A percentile compares a stretch with the other conserved stretches of the same genome.
These are phyloP conservation scores for Microplitis demolitor DNA, from an alignment of 1,140 invertebrate species.

Conservation along the genomic window DNA sequence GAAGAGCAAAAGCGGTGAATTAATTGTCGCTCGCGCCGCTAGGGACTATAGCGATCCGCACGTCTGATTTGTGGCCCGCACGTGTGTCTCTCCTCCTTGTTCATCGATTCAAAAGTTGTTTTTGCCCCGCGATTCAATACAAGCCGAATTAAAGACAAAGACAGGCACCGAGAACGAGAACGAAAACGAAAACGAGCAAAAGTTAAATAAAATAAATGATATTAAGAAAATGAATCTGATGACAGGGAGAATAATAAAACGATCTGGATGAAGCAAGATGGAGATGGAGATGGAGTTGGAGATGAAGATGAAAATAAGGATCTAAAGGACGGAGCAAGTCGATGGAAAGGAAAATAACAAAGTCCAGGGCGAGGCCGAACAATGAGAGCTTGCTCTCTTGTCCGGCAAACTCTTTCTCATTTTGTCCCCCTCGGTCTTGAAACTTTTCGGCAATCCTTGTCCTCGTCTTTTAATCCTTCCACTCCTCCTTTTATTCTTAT, in stretches of 20 bases:
- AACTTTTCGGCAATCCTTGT: not conserved
- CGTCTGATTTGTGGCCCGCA: constrained; percentile 54
- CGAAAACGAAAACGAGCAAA: not conserved
- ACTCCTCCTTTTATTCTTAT: constrained; percentile 4
- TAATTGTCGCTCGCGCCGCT: constrained; percentile 55
- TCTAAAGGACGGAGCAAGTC: constrained; percentile 7
- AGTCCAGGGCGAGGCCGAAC: not conserved
- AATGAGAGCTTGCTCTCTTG: not conserved
- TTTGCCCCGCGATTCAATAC: not conserved
- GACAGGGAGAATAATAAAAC: constrained; percentile 1
- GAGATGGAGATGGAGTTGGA: constrained; percentile 23
- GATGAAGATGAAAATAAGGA: constrained; percentile 24
- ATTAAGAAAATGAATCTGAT: not conserved
- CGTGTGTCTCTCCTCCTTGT: constrained; percentile 41
- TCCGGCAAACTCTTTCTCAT: too few species aligned
- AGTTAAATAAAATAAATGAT: not conserved
- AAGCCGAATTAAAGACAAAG: not conserved
- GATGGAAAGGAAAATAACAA: constrained; percentile 24
- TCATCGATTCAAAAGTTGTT: not conserved
- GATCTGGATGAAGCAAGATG: not conserved
- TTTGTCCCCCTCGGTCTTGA: not conserved
- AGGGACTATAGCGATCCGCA: constrained; percentile 43
- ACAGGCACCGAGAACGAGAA: too few species aligned
- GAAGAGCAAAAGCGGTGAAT: constrained; percentile 57
- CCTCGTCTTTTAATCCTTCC: constrained; percentile 4